phyloP scores from a whole-genome alignment of 2,797 vertebrate species.

The Linurgus olivaceus region DNA sequence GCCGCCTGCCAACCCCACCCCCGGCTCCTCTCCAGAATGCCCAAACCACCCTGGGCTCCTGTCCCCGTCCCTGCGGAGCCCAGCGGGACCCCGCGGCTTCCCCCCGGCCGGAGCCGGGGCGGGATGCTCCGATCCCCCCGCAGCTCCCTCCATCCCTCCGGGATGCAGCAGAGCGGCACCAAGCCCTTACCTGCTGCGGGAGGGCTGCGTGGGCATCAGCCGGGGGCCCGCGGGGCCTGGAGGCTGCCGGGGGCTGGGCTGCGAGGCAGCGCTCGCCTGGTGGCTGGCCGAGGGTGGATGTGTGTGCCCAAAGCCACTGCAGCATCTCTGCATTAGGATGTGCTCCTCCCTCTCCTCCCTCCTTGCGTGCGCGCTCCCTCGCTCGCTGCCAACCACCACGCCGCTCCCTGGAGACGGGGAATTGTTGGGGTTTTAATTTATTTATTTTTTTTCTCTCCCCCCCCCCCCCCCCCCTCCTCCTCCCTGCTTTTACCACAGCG shows the following conservation, averaged over 20 bases:
- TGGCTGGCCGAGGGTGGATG: conserved; percentile 58
- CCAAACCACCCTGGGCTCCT: not conserved
- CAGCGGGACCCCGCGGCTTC: not conserved
- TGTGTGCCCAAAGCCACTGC: conserved; percentile 77
- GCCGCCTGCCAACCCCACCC: not conserved
- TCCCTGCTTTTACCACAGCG: conserved; percentile 56
- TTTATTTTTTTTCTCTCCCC: not conserved
- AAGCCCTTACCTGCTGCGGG: conserved; percentile 40
- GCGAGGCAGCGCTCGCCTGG: not conserved
- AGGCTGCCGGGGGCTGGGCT: not conserved
- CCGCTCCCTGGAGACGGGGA: conserved; percentile 7
- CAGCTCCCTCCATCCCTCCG: accelerated
- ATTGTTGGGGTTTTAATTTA: not conserved
- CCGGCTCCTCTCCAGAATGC: not conserved
- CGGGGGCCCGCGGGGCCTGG: not conserved
- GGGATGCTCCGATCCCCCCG: accelerated
- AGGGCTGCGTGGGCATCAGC: not conserved
- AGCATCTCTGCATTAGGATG: conserved; percentile 83
- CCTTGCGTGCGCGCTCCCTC: conserved; percentile 62
- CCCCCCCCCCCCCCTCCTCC: not conserved
- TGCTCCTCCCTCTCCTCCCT: conserved; percentile 78
- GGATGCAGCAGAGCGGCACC: not conserved
- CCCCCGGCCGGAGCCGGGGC: not conserved
- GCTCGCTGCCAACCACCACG: conserved; percentile 47
- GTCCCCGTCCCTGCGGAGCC: accelerated